Evolutionary conservation across 2,113 vertebrate species (phyloP).

Genomic region (Centropristis striata): DNA sequence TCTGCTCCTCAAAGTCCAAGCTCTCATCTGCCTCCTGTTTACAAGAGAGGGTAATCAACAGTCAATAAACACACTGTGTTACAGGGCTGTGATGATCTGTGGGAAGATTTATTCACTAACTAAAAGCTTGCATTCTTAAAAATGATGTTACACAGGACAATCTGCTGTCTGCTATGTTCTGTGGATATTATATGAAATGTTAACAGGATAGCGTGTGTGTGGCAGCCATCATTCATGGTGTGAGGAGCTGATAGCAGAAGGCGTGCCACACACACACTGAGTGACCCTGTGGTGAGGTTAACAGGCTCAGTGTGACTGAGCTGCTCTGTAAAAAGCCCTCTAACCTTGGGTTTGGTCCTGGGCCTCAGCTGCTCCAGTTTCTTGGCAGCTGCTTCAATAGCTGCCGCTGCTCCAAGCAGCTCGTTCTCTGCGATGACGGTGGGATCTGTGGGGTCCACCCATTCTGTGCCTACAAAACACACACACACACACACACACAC

Average conservation of each 20-base stretch:
- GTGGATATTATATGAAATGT: neutral
- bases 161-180: conserved; percentile 1
- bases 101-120: neutral
- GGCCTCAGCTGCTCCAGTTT: conserved; percentile 98
- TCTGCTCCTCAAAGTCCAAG: conserved; percentile 98
- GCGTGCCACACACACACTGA: neutral
- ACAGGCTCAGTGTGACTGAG: conserved; percentile 45
- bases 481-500: neutral
- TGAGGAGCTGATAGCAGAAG: conserved; percentile 5
- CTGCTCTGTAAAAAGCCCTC: conserved; percentile 60
- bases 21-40: conserved; percentile 96
- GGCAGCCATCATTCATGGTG: conserved; percentile 8
- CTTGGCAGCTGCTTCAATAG: conserved; percentile 98
- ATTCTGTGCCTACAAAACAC: conserved; percentile 83
- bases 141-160: neutral
- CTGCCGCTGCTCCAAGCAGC: conserved; percentile 94
- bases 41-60: conserved; percentile 11
- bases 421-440: conserved; percentile 98
- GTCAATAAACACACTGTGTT: conserved; percentile 19
- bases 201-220: conserved; percentile 14
- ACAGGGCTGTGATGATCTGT: conserved; percentile 1
- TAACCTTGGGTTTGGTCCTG: conserved; percentile 96
- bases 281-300: conserved; percentile 39
- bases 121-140: neutral
- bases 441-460: conserved; percentile 98